Conservation (phyloP, 1,140 invertebrate species). For the Leptinotarsa undecemlineata region DNA sequence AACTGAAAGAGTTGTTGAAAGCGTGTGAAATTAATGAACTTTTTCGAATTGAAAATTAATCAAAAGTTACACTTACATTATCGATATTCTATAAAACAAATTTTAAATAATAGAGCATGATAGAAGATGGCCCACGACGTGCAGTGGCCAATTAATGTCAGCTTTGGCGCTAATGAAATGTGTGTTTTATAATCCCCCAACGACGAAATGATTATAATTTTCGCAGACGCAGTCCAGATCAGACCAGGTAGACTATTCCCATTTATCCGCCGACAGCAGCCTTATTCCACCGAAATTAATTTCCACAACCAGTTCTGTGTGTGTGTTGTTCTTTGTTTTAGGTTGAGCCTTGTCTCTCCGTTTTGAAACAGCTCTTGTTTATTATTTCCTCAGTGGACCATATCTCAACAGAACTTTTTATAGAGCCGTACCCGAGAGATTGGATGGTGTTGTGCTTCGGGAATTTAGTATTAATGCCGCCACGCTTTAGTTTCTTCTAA, state of each 20-base stretch:
- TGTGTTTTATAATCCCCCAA: slow-evolving; percentile 44
- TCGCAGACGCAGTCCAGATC: slow-evolving; percentile 37
- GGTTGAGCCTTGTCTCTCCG: slow-evolving; percentile 43
- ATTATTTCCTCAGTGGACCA: slow-evolving; percentile 40
- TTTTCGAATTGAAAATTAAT: no score
- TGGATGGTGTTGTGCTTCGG: neutral
- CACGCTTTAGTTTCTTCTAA: neutral
- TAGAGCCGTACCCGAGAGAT: neutral
- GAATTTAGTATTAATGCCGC: neutral
- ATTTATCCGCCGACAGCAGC: slow-evolving; percentile 33
- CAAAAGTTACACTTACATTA: no score
- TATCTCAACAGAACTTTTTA: slow-evolving; percentile 28
- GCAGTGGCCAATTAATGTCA: slow-evolving; percentile 17
- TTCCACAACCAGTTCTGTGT: slow-evolving; percentile 52
- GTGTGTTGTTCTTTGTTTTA: slow-evolving; percentile 50
- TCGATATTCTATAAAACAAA: no score
- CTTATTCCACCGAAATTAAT: slow-evolving; percentile 49
- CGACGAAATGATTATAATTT: slow-evolving; percentile 52
- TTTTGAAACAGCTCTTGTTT: slow-evolving; percentile 50
- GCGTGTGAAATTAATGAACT: no score
- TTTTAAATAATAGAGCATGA: no score
- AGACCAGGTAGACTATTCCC: slow-evolving; percentile 17
- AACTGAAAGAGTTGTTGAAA: no score
- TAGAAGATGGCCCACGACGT: neutral
- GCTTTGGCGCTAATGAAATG: slow-evolving; percentile 39